phyloP scores from a whole-genome alignment of 2,113 vertebrate genomes.

The Melanostigma gelatinosum region DNA sequence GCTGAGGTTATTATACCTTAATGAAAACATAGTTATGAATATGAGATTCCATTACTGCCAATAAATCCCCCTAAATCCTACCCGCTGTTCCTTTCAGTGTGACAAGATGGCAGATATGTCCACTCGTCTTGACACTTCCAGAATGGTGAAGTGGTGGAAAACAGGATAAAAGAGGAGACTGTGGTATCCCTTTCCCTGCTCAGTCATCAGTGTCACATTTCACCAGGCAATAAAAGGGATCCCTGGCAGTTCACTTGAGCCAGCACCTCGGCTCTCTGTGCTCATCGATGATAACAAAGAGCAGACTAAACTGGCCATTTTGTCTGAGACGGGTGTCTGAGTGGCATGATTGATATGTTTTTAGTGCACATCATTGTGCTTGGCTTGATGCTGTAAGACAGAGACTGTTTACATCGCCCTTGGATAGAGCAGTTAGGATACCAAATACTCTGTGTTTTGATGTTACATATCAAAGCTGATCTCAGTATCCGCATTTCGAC shows the following conservation, averaged over 20 bases:
- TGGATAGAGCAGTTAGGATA: slow-evolving; percentile 5
- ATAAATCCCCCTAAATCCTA: background rate
- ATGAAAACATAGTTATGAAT: background rate
- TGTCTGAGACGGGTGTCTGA: slow-evolving; percentile 42
- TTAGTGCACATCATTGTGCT: slow-evolving; percentile 17
- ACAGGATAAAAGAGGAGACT: slow-evolving; percentile 28
- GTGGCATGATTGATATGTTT: slow-evolving; percentile 47
- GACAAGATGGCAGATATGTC: slow-evolving; percentile 9
- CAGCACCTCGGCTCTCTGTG: slow-evolving; percentile 31
- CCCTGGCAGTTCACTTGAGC: slow-evolving; percentile 51
- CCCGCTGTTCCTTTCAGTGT: background rate
- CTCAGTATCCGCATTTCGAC: background rate
- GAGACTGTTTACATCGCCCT: slow-evolving; percentile 11
- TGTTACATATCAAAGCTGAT: slow-evolving; percentile 21
- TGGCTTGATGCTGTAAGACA: slow-evolving; percentile 25
- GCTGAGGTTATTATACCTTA: background rate
- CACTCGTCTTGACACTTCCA: slow-evolving; percentile 42
- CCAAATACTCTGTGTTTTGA: slow-evolving; percentile 15
- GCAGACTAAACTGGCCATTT: slow-evolving; percentile 54
- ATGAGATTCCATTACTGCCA: background rate
- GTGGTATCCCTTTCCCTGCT: slow-evolving; percentile 47
- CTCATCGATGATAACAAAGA: slow-evolving; percentile 47
- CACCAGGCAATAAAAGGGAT: slow-evolving; percentile 55
- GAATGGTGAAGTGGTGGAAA: slow-evolving; percentile 32
- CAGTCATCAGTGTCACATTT: slow-evolving; percentile 62